phyloP scores from a whole-genome alignment of 2,888 invertebrate species.

The Acleris laterana region DNA sequence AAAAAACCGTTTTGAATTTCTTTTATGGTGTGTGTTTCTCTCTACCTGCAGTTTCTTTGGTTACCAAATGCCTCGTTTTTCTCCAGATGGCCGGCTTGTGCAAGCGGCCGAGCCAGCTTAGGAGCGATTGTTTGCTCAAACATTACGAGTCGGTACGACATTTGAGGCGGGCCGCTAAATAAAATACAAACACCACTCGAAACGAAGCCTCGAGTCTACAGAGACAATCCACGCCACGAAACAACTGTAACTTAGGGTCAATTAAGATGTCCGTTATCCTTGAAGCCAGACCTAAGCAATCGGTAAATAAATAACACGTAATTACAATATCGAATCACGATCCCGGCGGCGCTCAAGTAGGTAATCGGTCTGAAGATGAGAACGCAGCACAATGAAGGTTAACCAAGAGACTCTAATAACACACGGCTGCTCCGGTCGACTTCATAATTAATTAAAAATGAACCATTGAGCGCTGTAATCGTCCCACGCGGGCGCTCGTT shows the following conservation, averaged over 20 bases:
- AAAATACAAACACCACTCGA: conserved; percentile 79
- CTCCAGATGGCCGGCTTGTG: conserved; percentile 81
- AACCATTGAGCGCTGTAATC: conserved; percentile 68
- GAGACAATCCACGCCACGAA: conserved; percentile 71
- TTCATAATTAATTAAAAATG: conserved; percentile 77
- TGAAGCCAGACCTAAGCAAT: conserved; percentile 66
- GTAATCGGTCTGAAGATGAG: conserved; percentile 73
- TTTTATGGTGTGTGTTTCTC: conserved; percentile 47
- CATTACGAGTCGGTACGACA: conserved; percentile 83
- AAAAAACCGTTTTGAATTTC: conserved; percentile 66
- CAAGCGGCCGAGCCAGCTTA: conserved; percentile 66
- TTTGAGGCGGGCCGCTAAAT: conserved; percentile 83
- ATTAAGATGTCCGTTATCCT: conserved; percentile 80
- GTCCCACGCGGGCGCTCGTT: conserved; percentile 75
- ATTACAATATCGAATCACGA: conserved; percentile 82
- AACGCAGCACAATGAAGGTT: conserved; percentile 67
- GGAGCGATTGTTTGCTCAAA: conserved; percentile 78
- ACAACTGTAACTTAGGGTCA: conserved; percentile 74
- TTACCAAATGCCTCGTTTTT: conserved; percentile 76
- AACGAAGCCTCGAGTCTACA: conserved; percentile 69
- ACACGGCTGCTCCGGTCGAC: conserved; percentile 56
- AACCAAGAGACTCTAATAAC: conserved; percentile 57
- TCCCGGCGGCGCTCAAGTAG: conserved; percentile 57
- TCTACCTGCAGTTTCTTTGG: conserved; percentile 61
- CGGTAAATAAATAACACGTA: conserved; percentile 77